Base-by-base conservation (phyloP, 2,888 invertebrate species). In the Tiphia femorata region DNA sequence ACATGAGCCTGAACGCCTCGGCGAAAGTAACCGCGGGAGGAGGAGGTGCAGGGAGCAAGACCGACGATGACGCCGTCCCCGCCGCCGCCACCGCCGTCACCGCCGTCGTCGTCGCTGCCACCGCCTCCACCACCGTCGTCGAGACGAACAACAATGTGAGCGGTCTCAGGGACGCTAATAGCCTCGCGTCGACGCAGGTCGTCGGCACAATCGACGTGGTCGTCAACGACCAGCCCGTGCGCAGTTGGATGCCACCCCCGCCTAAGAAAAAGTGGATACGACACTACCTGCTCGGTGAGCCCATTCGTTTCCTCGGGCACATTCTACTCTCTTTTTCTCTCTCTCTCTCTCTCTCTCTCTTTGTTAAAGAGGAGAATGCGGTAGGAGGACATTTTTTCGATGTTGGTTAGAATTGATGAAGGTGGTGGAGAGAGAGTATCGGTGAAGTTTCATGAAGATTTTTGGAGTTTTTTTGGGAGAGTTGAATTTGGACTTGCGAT, bases 241-340 rank as follows among this genome's bases (percentile, higher is more conserved):
- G 64, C 29, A 70, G 69, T 58, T 81, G 81, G 80, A 77, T 78
- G 62, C 87, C 89, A 29, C 88, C 85, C 38, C 84, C 90, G 50
- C 91, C 91, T 37, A 91, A 91, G 85, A 91, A 91, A 85, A 91
- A 91, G 81, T 91, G 91, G 90, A 90, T 90, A 66, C 88, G 86
- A 73, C 89, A 90, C 78, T 90, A 90, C 80, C 84, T 89, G 72
- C 88, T 88, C 85, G 83, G 88, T 88, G 79, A 80, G 79, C 47
- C n/a, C 47, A 47, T 51, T 53, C 47, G 27, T 47, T 37, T 40
- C 20, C 12, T n/a, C n/a, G n/a, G n/a, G n/a, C n/a, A n/a, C n/a
- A n/a, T n/a, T n/a, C n/a, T n/a, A n/a, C n/a, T n/a, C n/a, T n/a
- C n/a, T n/a, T n/a, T n/a, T n/a, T n/a, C n/a, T n/a, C n/a, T n/a